Conservation (phyloP, 2,113 vertebrate species). For the Chloropsis hardwickii region DNA sequence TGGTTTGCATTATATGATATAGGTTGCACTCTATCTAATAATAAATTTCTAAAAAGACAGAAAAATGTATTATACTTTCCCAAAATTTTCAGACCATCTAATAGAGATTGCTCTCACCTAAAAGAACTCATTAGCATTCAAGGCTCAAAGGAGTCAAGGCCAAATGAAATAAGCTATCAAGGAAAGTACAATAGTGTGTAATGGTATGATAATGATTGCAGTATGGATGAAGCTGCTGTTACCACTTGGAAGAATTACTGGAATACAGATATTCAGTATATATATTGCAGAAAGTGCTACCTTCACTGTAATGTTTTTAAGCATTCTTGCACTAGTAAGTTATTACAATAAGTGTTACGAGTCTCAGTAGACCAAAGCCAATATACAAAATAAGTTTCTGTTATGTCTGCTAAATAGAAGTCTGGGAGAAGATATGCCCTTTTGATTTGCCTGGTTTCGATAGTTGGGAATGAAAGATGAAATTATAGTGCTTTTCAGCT, state of each 20-base stretch:
- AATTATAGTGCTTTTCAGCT: not conserved
- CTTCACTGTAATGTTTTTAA: not conserved
- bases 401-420: not conserved
- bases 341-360: not conserved
- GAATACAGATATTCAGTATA: not conserved
- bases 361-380: not conserved
- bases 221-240: not conserved
- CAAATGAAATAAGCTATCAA: not conserved
- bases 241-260: not conserved
- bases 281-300: not conserved
- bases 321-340: not conserved
- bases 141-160: not conserved
- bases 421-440: not conserved
- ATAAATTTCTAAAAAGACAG: not conserved
- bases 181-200: not conserved
- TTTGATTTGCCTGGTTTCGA: not conserved
- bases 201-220: not conserved
- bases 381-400: not conserved
- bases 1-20: not conserved
- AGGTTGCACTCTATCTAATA: not conserved
- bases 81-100: not conserved
- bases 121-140: not conserved
- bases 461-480: not conserved
- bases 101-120: not conserved
- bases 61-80: not conserved